A percentile compares a stretch with the other conserved stretches of the same genome.
These are phyloP conservation scores for Anguilla rostrata DNA, from an alignment of 2,113 vertebrate species.

Conservation along the genomic window DNA sequence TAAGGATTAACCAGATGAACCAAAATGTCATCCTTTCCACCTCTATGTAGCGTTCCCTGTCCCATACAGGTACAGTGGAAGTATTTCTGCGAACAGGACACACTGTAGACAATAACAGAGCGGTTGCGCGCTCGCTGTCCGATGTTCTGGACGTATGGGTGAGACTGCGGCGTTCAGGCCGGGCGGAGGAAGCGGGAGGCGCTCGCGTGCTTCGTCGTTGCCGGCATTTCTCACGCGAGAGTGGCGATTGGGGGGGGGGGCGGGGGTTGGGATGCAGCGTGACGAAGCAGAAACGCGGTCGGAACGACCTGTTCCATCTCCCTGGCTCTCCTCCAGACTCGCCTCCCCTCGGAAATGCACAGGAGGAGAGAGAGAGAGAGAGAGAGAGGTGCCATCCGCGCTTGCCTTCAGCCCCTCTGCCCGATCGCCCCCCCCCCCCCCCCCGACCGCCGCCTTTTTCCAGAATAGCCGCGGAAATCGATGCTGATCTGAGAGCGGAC, in stretches of 20 bases:
- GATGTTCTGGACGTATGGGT: neutral
- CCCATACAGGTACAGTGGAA: neutral
- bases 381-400: neutral
- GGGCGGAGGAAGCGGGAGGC: neutral
- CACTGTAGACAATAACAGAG: neutral
- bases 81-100: neutral
- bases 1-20: neutral
- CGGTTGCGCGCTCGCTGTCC: neutral
- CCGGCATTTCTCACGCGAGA: neutral
- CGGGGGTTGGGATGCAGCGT: neutral
- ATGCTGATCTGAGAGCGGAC: neutral
- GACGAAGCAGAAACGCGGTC: slow-evolving; percentile 19
- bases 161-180: neutral
- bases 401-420: neutral
- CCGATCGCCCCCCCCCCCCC: neutral
- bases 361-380: no score
- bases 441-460: neutral
- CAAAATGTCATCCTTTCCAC: neutral
- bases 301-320: neutral
- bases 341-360: neutral
- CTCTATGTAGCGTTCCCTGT: neutral
- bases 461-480: neutral
- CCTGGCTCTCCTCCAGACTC: neutral
- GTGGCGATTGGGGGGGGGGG: neutral
- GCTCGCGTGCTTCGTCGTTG: neutral